Evolutionary conservation across 2,113 vertebrate species (phyloP).

Genomic region (Dromiciops gliroides): DNA sequence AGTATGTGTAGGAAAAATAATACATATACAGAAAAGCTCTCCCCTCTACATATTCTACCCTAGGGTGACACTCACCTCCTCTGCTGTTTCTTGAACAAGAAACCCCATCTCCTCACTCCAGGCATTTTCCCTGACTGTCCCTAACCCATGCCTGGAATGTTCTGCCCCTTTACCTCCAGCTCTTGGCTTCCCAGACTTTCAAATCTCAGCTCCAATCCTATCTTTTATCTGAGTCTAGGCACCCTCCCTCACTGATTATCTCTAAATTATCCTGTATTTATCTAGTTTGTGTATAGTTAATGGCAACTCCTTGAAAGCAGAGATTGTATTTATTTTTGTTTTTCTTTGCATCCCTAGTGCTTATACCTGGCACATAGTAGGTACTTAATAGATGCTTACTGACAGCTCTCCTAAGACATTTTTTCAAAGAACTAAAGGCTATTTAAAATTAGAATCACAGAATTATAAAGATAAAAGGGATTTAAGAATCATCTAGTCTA

Average conservation of each 20-base stretch:
- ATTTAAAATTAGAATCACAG: background rate
- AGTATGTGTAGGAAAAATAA: slow-evolving; percentile 11
- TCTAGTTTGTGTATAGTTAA: background rate
- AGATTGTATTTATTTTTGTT: background rate
- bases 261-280: background rate
- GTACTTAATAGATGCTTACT: background rate
- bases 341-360: background rate
- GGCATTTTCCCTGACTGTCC: background rate
- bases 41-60: background rate
- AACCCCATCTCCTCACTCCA: background rate
- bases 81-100: background rate
- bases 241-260: background rate
- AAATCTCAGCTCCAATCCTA: background rate
- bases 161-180: background rate
- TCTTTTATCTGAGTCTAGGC: background rate
- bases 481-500: background rate
- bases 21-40: background rate
- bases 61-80: background rate
- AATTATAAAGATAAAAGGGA: background rate
- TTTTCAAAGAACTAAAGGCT: background rate
- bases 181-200: background rate
- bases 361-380: background rate
- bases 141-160: background rate
- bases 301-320: background rate
- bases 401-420: background rate